Evolutionary conservation across 1,140 invertebrate species (phyloP).

Genomic region (Archivesica marissinica): DNA sequence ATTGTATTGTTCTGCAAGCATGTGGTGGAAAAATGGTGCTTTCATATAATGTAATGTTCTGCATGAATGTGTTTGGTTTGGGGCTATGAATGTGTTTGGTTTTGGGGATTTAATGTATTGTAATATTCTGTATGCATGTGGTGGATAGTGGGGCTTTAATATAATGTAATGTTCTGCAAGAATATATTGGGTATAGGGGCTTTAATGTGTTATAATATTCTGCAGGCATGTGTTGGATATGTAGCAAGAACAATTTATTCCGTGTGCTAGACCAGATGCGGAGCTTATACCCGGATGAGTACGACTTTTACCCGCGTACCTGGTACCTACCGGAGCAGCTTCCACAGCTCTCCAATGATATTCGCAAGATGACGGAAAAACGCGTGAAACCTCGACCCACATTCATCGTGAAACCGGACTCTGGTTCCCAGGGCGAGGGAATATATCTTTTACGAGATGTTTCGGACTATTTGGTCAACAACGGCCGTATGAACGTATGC

Average conservation of each 20-base stretch:
- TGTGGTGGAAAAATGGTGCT: too few species aligned
- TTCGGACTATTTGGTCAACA: conserved; percentile 77
- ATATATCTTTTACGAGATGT: conserved; percentile 85
- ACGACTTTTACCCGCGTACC: conserved; percentile 85
- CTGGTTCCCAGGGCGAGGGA: conserved; percentile 85
- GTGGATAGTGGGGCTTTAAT: too few species aligned
- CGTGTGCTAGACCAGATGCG: conserved; percentile 84
- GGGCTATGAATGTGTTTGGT: too few species aligned
- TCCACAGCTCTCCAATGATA: conserved; percentile 80
- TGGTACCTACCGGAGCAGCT: conserved; percentile 85
- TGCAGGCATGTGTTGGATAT: conserved; percentile 84
- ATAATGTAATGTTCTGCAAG: too few species aligned
- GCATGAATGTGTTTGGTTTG: too few species aligned
- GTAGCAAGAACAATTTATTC: conserved; percentile 85
- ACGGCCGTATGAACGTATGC: conserved; percentile 78
- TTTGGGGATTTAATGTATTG: too few species aligned
- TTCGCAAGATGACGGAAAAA: conserved; percentile 68
- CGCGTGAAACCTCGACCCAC: conserved; percentile 78
- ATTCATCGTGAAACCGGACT: conserved; percentile 85
- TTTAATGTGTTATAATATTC: too few species aligned
- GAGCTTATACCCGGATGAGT: conserved; percentile 84
- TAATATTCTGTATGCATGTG: too few species aligned
- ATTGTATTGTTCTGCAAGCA: too few species aligned
- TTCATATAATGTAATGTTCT: too few species aligned
- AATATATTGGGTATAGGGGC: too few species aligned